A percentile compares a stretch with the other conserved stretches of the same genome.
phyloP scores from a whole-genome alignment of 2,797 vertebrate species.

The Hapalemur alaotrensis region DNA sequence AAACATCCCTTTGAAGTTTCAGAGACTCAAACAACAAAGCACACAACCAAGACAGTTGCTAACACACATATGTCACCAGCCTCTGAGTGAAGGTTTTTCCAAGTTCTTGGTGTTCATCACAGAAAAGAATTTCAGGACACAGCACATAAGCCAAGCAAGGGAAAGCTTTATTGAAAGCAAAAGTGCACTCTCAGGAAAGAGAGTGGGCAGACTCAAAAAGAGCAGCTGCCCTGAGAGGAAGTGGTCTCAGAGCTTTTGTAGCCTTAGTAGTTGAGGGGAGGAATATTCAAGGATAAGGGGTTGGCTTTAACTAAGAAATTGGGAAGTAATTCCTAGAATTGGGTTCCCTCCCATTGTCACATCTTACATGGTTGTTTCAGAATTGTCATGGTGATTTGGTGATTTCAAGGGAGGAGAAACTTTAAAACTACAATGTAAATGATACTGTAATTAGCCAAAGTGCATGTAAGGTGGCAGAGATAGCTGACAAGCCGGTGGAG shows the following conservation, averaged over 20 bases:
- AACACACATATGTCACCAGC: neutral
- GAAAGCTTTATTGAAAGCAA: neutral
- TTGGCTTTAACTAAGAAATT: neutral
- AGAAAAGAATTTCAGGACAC: neutral
- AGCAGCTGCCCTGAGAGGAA: neutral
- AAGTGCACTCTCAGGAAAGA: neutral
- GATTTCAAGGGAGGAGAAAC: neutral
- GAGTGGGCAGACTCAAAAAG: neutral
- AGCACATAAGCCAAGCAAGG: neutral
- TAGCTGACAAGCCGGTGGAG: neutral
- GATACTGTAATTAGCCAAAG: neutral
- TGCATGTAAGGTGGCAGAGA: neutral
- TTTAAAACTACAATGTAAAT: neutral
- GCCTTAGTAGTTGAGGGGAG: neutral
- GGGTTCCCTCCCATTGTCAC: neutral
- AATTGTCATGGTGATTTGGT: neutral
- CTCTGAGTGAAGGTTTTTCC: neutral
- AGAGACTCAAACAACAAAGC: neutral
- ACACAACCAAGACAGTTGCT: neutral
- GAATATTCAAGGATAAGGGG: neutral
- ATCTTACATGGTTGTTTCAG: neutral
- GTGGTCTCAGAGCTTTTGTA: neutral
- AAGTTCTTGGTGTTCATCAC: neutral
- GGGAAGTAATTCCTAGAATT: neutral
- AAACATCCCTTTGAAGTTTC: neutral